Base-by-base conservation (phyloP, 2,113 vertebrate genomes). In the Mungos mungo region DNA sequence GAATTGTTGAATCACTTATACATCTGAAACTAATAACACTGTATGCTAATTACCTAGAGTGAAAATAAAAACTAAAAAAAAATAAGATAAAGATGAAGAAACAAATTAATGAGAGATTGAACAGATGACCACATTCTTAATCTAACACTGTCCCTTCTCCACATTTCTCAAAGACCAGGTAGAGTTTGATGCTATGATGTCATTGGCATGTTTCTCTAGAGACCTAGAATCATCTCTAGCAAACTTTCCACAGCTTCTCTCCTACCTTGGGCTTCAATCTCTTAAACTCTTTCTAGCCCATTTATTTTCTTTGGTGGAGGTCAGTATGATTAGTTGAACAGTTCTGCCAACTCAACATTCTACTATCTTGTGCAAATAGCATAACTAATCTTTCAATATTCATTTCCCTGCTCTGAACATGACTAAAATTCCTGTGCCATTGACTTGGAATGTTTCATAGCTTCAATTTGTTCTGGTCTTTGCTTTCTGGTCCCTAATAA, bases 401-500 rank as follows among this genome's bases (percentile, higher is more conserved):
- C 16, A 74, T 89, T 95, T 79, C 33, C 13, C n/a, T 92, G n/a
- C 57, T 79, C 25, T 52, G 74, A 92, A 38, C 12, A 92, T 60
- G 54, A 90, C 47, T 79, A 54, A 86, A 90, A 92, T 92, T 88
- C 52, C 33, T 80, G 90, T 94, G 71, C 29, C 12, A 21, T 35
- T 92, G 21, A 87, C 68, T 76, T 95, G 47, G 27, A 86, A 74
- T 92, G 80, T 72, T 84, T 96, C 57, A 12, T 71, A 68, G 45
- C 77, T 57, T 95, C 52, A 68, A 21, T 96, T 83, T 92, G 50
- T 87, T 88, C 84, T 95, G 77, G 57, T 15, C 21, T 95, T 66
- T 86, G 35, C 89, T 93, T 93, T 97, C 54, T 82, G 57, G 27
- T 65, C 14, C 71, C 33, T 88, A 76, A 66, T 88, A 45, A 38